These are phyloP conservation scores for Budorcas taxicolor DNA, from an alignment of 2,113 vertebrate species.

Conservation along the genomic window DNA sequence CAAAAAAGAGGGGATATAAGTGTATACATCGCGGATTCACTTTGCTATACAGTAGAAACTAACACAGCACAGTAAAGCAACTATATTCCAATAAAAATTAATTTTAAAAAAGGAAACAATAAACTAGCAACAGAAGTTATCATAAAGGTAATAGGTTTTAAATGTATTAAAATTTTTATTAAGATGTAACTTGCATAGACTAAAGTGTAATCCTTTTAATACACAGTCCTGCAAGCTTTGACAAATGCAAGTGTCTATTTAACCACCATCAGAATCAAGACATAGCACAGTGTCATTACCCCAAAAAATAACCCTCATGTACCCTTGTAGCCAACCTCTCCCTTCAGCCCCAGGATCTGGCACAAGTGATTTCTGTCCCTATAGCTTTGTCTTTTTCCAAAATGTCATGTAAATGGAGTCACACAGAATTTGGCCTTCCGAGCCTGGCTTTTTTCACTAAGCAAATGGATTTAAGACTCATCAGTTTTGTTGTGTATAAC, in stretches of 20 bases:
- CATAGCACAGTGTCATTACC: background rate
- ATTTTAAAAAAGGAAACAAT: background rate
- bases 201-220: background rate
- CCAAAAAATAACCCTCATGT: background rate
- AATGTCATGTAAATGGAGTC: background rate
- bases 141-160: background rate
- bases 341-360: background rate
- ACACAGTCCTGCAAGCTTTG: background rate
- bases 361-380: background rate
- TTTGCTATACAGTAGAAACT: background rate
- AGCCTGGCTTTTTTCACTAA: background rate
- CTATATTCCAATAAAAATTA: background rate
- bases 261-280: background rate
- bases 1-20: background rate
- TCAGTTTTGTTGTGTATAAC: background rate
- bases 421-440: background rate
- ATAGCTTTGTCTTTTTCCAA: background rate
- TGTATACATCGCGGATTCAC: background rate
- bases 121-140: background rate
- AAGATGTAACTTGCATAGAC: background rate
- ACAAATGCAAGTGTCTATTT: background rate
- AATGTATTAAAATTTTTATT: background rate
- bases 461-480: background rate
- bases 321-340: background rate
- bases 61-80: background rate